Evolutionary conservation across 2,888 invertebrate species (phyloP).

Genomic region (Troglohyphantes excavatus): DNA sequence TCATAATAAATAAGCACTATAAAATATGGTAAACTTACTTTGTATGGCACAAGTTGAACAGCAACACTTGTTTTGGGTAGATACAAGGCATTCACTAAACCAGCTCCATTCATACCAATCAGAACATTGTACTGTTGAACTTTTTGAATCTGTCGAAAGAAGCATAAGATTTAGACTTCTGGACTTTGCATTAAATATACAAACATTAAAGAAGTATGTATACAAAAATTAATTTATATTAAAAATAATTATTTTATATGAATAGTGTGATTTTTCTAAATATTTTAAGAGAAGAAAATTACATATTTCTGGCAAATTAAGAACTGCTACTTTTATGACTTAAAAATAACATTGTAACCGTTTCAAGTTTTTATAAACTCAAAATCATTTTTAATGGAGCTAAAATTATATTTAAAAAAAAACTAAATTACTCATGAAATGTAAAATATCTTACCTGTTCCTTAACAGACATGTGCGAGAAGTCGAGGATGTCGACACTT

Average conservation of each 20-base stretch:
- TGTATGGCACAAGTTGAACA: conserved; percentile 81
- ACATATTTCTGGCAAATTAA: too few relatives aligned
- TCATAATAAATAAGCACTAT: neutral
- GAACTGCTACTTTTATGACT: too few relatives aligned
- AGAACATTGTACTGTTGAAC: conserved; percentile 81
- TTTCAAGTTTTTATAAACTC: too few relatives aligned
- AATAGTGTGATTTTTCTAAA: too few relatives aligned
- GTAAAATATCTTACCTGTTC: conserved; percentile 80
- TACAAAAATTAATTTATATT: neutral
- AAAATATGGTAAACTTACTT: conserved; percentile 72
- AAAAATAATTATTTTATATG: too few relatives aligned
- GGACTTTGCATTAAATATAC: neutral
- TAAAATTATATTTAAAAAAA: too few relatives aligned
- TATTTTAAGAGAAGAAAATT: too few relatives aligned
- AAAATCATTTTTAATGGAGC: too few relatives aligned
- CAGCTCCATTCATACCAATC: conserved; percentile 81
- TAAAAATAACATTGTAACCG: too few relatives aligned
- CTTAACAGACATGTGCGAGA: conserved; percentile 79
- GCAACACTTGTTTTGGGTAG: conserved; percentile 80
- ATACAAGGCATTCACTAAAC: conserved; percentile 81
- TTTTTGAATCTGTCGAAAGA: conserved; percentile 79
- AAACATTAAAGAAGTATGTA: neutral
- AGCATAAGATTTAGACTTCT: conserved; percentile 5
- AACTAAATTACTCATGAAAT: neutral
- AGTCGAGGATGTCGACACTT: conserved; percentile 80